Percentiles rank a stretch among this genome's conserved stretches.
These are phyloP conservation scores for Dallia pectoralis DNA, from an alignment of 2,797 vertebrate species.

Conservation along the genomic window DNA sequence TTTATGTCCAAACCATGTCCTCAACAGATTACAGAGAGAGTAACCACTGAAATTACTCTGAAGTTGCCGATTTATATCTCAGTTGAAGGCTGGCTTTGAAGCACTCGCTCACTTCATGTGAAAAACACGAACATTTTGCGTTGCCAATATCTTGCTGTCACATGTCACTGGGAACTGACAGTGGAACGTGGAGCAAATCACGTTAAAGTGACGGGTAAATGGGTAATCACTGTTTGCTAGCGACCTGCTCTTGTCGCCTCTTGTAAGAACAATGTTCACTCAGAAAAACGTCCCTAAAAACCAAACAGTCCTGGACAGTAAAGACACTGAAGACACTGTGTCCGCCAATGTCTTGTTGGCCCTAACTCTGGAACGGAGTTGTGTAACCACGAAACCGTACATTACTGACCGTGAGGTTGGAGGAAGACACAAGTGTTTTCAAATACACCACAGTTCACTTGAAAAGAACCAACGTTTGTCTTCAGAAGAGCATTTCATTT, in stretches of 20 bases:
- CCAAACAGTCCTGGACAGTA: slow-evolving; percentile 53
- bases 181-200: slow-evolving; percentile 67
- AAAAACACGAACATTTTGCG: slow-evolving; percentile 73
- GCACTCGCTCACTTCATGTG: slow-evolving; percentile 61
- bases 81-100: slow-evolving; percentile 49
- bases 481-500: too few relatives aligned
- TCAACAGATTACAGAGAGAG: slow-evolving; percentile 30
- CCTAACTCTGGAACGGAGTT: not conserved
- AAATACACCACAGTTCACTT: not conserved
- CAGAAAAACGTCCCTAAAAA: slow-evolving; percentile 63
- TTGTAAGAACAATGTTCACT: slow-evolving; percentile 71
- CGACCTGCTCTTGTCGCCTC: slow-evolving; percentile 65
- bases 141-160: slow-evolving; percentile 71
- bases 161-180: slow-evolving; percentile 67
- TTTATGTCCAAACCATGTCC: slow-evolving; percentile 1
- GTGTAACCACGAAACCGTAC: not conserved
- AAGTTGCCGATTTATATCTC: slow-evolving; percentile 49
- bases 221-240: slow-evolving; percentile 66
- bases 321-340: slow-evolving; percentile 45
- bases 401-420: not conserved
- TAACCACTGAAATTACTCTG: slow-evolving; percentile 42
- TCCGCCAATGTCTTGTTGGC: slow-evolving; percentile 42
- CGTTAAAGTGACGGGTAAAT: slow-evolving; percentile 69
- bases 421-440: not conserved
- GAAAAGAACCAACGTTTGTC: too few relatives aligned